Conservation (phyloP, 2,113 vertebrate genomes). For the Thunnus maccoyii region DNA sequence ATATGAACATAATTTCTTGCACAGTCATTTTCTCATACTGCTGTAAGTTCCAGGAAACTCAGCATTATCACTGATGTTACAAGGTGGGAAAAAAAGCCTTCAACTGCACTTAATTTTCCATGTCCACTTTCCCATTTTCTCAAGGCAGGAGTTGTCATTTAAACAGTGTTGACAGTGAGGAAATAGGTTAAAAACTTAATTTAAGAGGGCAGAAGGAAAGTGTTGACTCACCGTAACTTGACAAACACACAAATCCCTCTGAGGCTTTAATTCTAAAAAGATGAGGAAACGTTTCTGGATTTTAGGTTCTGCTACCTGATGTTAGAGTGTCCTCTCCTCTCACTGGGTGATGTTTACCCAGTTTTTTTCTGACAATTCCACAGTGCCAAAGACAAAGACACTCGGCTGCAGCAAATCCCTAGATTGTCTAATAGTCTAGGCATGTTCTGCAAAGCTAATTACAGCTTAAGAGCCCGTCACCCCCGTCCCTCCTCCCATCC, state of each 20-base stretch:
- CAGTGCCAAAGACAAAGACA: constrained; percentile 15
- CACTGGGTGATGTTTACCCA: constrained; percentile 36
- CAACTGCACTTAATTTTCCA: too few species aligned
- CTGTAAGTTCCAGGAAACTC: not conserved
- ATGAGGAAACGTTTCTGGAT: constrained; percentile 31
- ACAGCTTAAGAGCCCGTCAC: constrained; percentile 43
- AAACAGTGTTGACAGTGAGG: too few species aligned
- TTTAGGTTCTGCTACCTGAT: constrained; percentile 17
- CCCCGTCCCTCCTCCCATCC: constrained; percentile 8
- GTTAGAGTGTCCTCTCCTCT: not conserved
- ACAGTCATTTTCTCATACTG: not conserved
- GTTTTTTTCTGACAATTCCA: constrained; percentile 33
- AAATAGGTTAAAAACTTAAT: constrained; percentile 42
- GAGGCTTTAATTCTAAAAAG: constrained; percentile 35
- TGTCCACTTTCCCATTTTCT: too few species aligned
- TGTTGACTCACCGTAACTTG: constrained; percentile 56
- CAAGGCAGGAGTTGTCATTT: too few species aligned
- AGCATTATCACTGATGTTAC: not conserved
- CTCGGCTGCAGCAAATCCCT: constrained; percentile 39
- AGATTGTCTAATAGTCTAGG: constrained; percentile 45
- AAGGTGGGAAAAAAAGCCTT: not conserved
- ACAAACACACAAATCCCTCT: constrained; percentile 48
- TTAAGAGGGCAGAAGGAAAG: constrained; percentile 27
- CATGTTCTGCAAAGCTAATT: constrained; percentile 66
- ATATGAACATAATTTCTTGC: too few species aligned